Evolutionary conservation across 2,113 vertebrate species (phyloP), one percentile per base, ranked within the genome.

Genomic region (Spea bombifrons): DNA sequence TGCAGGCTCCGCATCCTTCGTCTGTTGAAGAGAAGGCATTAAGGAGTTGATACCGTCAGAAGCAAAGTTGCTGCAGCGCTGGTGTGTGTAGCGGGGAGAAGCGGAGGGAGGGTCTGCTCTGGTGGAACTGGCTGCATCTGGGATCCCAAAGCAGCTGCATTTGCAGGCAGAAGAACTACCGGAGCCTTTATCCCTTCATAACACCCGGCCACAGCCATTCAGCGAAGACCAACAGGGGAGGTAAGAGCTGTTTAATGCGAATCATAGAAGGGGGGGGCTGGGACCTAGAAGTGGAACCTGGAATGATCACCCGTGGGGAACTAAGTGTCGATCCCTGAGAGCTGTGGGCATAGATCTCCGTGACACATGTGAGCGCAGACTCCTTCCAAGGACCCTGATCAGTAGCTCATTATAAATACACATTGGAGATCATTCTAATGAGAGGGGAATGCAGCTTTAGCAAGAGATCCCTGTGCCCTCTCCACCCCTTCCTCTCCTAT

Each of bases 161-260:
- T 82, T 65, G 76, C 83, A 82, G 80, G 77, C 77, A 49, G 81
- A 73, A 76, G 77, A 47, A 82, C 73, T 63, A 81, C 78, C n/a
- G 82, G 83, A 86, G 30, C 81, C 83, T 84, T 84, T 84, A 45
- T 85, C 84, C 85, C 84, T 85, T 83, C 15, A 16, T 13, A 8
- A 83, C 86, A 84, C 83, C 83, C 85, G 84, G 85, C 82, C 83
- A 84, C 84, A 66, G 84, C 83, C 63, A 3, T 53, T 30, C 30
- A 15, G 64, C 5, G 8, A 2, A 73, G 44, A 52, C 44, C 9
- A 59, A 15, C 7, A 17, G 71, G n/a, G 30, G 8, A 80, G 78
- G 71, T 74, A 74, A 74, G 71, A 15, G 30, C 30, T 30, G 30
- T 30, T 30, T 30, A 30, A 30, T 30, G 30, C 30, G 30, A 30